Base-by-base conservation (phyloP, 2,113 vertebrate species). In the Corvus cornix region DNA sequence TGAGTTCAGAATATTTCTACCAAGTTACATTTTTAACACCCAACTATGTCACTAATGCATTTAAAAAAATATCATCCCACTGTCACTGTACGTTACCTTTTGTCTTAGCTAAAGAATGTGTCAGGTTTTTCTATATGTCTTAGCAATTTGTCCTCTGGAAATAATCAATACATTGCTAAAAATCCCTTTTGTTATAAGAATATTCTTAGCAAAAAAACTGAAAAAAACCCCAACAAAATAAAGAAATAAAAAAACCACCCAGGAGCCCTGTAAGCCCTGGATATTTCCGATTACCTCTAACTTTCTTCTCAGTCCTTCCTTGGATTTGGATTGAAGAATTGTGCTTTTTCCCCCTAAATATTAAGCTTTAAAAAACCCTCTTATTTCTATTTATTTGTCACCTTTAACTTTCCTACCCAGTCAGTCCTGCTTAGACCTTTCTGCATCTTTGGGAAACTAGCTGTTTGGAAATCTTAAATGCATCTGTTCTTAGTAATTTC, bases 191-290 rank as follows among this genome's bases (percentile, higher is more conserved):
- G 22, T 35, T 60, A 53, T 37, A 64, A 79, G 56, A 84, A 55
- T 73, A 87, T 30, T 19, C 20, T 85, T 79, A 62, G 4, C 39
- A 84, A 80, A 56, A 72, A 43, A 14, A 2, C 6, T 3, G 3
- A 11, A 80, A 44, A 18, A 1, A 0, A 3, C 1, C 16, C 7
- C 33, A 37, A 18, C 0, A 22, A 86, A 87, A 60, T 13, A 23
- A 66, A 41, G n/a, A 48, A 59, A 86, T 11, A 73, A 53, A 35
- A 66, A 49, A 37, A 9, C 1, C 1, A 1, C 13, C 10, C 63
- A 51, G 13, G 22, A 80, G 4, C 16, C 8, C 20, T 69, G 19
- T 15, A n/a, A 70, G 13, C 6, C 10, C 28, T 73, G 30, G 19
- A 44, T 76, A 69, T 89, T 90, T 59, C 19, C 1, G 0, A 80